Base-by-base conservation (phyloP, 1,140 invertebrate species). In the Drosophila varians region DNA sequence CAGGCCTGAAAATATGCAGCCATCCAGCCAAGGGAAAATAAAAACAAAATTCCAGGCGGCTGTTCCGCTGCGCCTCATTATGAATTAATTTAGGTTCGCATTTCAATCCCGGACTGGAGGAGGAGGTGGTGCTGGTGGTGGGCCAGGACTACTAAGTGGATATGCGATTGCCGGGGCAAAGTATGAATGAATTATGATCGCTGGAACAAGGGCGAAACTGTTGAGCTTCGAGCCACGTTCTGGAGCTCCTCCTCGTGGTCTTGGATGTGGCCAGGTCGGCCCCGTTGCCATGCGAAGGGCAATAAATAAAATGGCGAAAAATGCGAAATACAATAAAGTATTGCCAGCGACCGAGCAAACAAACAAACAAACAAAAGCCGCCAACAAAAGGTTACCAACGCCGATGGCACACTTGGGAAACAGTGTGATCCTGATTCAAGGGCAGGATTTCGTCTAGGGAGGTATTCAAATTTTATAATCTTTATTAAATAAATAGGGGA, bases 251-350 rank as follows among this genome's bases (percentile, higher is more conserved):
- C 14, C 34, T 48, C 12, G 26, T 4, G 11, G 16, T 49, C 7
- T 18, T 12, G 19, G 25, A 25, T 18, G 43, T 38, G 8, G 19
- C 25, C 21, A 42, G 18, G 31, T 47, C 43, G 25, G 23, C 11
- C 54, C 36, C 56, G 76, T 86, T 84, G 80, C 80, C 80, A 86
- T 52, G 61, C 65, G 61, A 87, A 87, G 62, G 74, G 83, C 83
- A 74, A 87, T 87, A 87, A 86, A 86, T 87, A 87, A 86, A 82
- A 76, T 74, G 69, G 64, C 70, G 74, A 62, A 87, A 77, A 87
- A 80, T 86, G 82, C 82, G 82, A 86, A 82, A 87, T 74, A 87
- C 82, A 86, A 86, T 86, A 80, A 86, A 87, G 61, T 77, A 86
- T 87, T 77, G 62, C 73, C 70, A 58, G 72, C 55, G 11, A 68